Evolutionary conservation across 2,113 vertebrate genomes (phyloP).

Genomic region (Dicrurus megarhynchus): DNA sequence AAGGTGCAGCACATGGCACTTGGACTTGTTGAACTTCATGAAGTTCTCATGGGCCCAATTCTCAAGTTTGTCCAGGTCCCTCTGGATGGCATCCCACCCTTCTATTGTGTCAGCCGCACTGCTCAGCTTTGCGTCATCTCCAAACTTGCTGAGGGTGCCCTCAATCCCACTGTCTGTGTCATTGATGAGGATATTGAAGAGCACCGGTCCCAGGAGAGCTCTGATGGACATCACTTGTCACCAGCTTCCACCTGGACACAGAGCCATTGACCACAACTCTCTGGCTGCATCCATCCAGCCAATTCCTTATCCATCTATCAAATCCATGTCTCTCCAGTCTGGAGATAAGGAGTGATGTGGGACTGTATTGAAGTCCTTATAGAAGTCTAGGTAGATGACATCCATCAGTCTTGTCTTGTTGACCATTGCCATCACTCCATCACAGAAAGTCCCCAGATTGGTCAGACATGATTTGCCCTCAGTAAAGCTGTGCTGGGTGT

Average conservation of each 20-base stretch:
- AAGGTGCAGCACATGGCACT: background rate
- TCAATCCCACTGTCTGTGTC: background rate
- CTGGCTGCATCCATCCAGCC: background rate
- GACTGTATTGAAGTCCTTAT: rapidly evolving
- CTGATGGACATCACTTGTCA: background rate
- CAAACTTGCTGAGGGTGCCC: background rate
- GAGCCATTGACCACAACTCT: background rate
- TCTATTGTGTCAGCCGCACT: background rate
- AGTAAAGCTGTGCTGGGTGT: background rate
- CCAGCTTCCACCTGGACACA: too few relatives aligned
- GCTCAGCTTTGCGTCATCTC: background rate
- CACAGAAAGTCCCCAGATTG: background rate
- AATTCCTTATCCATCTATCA: background rate
- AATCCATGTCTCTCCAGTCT: background rate
- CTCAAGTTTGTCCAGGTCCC: too few relatives aligned
- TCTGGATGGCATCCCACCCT: background rate
- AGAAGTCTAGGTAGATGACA: background rate
- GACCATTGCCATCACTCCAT: too few relatives aligned
- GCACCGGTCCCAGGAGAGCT: background rate
- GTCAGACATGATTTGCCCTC: background rate
- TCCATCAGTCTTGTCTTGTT: rapidly evolving
- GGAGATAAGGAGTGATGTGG: background rate
- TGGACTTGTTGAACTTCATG: background rate
- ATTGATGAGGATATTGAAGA: background rate
- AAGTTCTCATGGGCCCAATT: background rate